These are phyloP conservation scores for Hypolimnas misippus DNA, from an alignment of 2,888 invertebrate species.

Conservation along the genomic window DNA sequence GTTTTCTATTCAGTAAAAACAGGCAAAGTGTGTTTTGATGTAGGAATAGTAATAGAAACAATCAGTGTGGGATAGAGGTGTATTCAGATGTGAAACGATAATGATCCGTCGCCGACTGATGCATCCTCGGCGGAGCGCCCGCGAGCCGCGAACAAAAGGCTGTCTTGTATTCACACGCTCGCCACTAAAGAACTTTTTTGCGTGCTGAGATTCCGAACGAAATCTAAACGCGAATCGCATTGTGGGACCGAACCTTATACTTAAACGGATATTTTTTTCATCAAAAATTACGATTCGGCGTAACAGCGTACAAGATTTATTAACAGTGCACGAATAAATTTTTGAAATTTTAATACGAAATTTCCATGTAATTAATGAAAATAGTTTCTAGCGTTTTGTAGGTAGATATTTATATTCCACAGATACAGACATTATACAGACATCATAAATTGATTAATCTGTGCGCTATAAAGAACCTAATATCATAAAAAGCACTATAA, in stretches of 20 bases:
- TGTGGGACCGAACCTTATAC: slow-evolving; percentile 63
- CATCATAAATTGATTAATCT: no score
- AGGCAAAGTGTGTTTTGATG: no score
- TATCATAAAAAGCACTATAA: slow-evolving; percentile 7
- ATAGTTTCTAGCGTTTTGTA: background rate
- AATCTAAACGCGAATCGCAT: slow-evolving; percentile 73
- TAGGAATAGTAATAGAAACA: slow-evolving; percentile 41
- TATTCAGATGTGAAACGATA: slow-evolving; percentile 61
- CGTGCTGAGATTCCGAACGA: slow-evolving; percentile 59
- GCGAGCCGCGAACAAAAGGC: slow-evolving; percentile 60
- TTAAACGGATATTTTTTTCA: slow-evolving; percentile 45
- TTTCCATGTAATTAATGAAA: background rate
- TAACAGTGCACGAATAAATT: background rate
- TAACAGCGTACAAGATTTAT: slow-evolving; percentile 1
- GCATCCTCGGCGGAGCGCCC: slow-evolving; percentile 57
- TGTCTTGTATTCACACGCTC: slow-evolving; percentile 73
- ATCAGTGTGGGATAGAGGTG: slow-evolving; percentile 40
- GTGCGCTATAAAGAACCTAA: background rate
- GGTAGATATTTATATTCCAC: background rate
- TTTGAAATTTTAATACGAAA: background rate
- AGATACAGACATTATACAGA: no score
- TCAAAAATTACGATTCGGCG: slow-evolving; percentile 38
- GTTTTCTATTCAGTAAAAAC: no score
- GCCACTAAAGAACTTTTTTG: slow-evolving; percentile 71
- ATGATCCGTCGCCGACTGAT: slow-evolving; percentile 55